Percentiles rank a stretch among this genome's conserved stretches.
Conservation (phyloP, 2,888 invertebrate genomes). For the Pteria penguin region DNA sequence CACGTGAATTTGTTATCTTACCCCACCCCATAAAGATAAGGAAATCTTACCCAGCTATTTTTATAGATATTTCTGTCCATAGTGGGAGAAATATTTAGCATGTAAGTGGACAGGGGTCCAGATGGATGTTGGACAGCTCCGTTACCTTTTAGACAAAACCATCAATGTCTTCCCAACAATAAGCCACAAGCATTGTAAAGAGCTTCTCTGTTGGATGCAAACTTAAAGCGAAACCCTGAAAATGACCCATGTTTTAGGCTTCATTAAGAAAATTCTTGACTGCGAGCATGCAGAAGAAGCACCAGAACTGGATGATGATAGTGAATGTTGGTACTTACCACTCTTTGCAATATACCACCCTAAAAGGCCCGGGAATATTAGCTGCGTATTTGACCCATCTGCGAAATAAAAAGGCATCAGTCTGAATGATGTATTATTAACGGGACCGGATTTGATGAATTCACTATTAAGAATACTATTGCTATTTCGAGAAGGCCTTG, state of each 20-base stretch:
- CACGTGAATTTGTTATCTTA: no score
- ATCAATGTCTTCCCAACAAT: constrained; percentile 1
- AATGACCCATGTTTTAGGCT: neutral
- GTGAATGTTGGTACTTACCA: neutral
- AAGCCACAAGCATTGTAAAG: neutral
- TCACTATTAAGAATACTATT: neutral
- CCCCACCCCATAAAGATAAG: no score
- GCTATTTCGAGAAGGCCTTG: neutral
- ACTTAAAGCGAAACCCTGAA: neutral
- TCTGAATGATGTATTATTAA: constrained; percentile 11
- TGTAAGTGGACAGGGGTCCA: neutral
- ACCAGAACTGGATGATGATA: neutral
- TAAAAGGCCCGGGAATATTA: constrained; percentile 2
- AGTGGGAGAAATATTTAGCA: no score
- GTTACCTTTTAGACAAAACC: constrained; percentile 1
- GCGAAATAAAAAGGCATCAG: constrained; percentile 20
- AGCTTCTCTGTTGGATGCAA: neutral
- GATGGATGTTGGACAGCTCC: constrained; percentile 12
- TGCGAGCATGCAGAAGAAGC: neutral
- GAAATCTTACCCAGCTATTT: no score
- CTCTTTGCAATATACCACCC: constrained; percentile 4
- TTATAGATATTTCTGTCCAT: no score
- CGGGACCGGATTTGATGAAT: constrained; percentile 12
- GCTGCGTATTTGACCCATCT: constrained; percentile 6
- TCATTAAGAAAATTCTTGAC: neutral